Base-by-base conservation (phyloP, 2,888 invertebrate genomes). In the Meiosimyza decipiens region DNA sequence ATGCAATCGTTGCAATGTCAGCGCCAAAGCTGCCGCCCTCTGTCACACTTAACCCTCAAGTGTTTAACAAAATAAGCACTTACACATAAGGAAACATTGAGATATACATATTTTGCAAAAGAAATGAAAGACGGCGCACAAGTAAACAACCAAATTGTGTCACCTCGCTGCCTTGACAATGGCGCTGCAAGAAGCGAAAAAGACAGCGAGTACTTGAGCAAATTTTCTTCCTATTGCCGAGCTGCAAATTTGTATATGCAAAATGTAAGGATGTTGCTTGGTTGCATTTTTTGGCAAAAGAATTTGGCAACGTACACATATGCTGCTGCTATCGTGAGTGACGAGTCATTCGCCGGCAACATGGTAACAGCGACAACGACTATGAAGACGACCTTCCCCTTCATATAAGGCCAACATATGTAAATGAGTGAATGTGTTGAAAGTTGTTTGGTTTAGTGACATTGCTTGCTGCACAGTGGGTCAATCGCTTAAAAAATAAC, bases 221-320 rank as follows among this genome's bases (percentile, higher is more conserved):
- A 6, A 40, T 40, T 40, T 40, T 40, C 40, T 40, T 40, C 40
- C 9, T 40, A 6, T 9, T 40, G 40, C 40, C 9, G 40, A 40
- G 5, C 2, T 47, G 47, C 47, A 15, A 49, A 63, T n/a, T 12
- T 47, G 13, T 49, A 40, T 6, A 47, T 4, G 16, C 47, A 47
- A 50, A 64, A 64, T 16, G 50, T 49, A 16, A 51, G 51, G 13
- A 49, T 72, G 57, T 59, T 55, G 33, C 59, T 28, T 60, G 49
- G 47, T 22, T 65, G 70, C 73, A 65, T 70, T 73, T 73, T 40
- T 73, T 73, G 73, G 73, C 73, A 66, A 65, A 52, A 60, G 40
- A 47, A 57, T 49, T 62, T 69, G 65, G 69, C 68, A 64, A 57
- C 33, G 51, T 12, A 15, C 40, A 22, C 28, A 22, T 57, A 12